Conservation (phyloP, 2,888 invertebrate species). For the Acrobasis repandana region DNA sequence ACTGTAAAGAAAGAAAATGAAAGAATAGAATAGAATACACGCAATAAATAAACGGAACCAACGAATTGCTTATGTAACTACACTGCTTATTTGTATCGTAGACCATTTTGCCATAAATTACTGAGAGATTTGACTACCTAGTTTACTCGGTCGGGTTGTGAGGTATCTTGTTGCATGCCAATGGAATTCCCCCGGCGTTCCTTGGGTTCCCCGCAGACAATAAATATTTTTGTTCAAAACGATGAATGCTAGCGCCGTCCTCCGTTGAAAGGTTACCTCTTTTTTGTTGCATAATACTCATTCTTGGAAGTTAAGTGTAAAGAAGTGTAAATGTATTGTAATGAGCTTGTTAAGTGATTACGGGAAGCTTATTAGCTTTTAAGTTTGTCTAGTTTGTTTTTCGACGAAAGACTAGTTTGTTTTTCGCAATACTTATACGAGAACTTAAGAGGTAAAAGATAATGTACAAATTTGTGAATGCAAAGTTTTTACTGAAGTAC, state of each 20-base stretch:
- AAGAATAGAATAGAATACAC: background rate
- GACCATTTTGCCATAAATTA: background rate
- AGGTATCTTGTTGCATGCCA: slow-evolving; percentile 30
- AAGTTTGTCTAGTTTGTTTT: slow-evolving; percentile 6
- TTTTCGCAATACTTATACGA: background rate
- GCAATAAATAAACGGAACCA: background rate
- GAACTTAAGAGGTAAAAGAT: background rate
- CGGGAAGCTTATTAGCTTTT: background rate
- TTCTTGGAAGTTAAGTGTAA: slow-evolving; percentile 10
- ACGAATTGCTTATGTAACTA: background rate
- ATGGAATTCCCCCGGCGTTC: slow-evolving; percentile 53
- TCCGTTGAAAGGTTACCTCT: slow-evolving; percentile 9
- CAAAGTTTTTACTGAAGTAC: too few relatives aligned
- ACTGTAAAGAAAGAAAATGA: too few relatives aligned
- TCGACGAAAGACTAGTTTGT: background rate
- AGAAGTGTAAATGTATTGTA: background rate
- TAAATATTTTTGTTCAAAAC: slow-evolving; percentile 54
- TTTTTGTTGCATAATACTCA: slow-evolving; percentile 13
- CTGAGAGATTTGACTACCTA: slow-evolving; percentile 4
- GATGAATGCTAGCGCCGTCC: slow-evolving; percentile 44
- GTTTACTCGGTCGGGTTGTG: slow-evolving; percentile 1
- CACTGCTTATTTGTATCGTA: background rate
- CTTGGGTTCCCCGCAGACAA: slow-evolving; percentile 46
- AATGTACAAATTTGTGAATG: background rate
- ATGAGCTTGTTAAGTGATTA: background rate